A percentile compares a stretch with the other conserved stretches of the same genome.
These are phyloP conservation scores for Globicephala melas DNA, from an alignment of 2,113 vertebrate species.

Conservation along the genomic window DNA sequence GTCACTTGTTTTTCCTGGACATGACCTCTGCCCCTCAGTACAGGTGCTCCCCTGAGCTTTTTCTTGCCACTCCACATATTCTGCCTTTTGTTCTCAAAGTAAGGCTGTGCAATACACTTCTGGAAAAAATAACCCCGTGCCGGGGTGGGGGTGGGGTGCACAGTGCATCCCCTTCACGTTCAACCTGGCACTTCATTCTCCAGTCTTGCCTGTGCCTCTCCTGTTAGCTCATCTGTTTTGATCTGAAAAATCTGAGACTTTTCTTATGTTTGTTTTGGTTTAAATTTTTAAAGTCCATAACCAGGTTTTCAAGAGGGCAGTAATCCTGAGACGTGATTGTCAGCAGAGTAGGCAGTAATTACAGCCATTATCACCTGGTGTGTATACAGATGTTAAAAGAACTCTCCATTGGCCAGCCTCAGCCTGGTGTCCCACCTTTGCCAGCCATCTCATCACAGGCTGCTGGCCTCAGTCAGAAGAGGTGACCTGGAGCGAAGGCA, in stretches of 20 bases:
- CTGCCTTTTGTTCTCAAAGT: slow-evolving; percentile 1
- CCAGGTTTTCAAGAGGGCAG: neutral
- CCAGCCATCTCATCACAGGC: neutral
- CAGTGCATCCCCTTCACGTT: neutral
- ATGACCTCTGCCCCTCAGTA: neutral
- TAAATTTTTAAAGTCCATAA: neutral
- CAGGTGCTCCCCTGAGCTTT: neutral
- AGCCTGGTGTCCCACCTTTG: neutral
- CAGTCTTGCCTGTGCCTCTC: neutral
- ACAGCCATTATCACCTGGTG: neutral
- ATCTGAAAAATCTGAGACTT: neutral
- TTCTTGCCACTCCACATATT: neutral
- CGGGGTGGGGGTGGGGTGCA: neutral
- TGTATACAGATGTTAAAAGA: neutral
- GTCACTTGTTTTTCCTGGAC: neutral
- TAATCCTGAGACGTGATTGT: neutral
- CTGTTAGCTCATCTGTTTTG: neutral
- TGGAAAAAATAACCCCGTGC: neutral
- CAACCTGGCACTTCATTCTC: neutral
- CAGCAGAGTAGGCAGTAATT: neutral
- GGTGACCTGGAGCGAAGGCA: neutral
- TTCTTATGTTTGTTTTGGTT: slow-evolving; percentile 15
- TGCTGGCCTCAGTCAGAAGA: neutral
- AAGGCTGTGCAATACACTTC: neutral
- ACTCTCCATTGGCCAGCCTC: neutral